These are phyloP conservation scores for Argyra leucocephala DNA, from an alignment of 2,888 invertebrate species.

Conservation along the genomic window DNA sequence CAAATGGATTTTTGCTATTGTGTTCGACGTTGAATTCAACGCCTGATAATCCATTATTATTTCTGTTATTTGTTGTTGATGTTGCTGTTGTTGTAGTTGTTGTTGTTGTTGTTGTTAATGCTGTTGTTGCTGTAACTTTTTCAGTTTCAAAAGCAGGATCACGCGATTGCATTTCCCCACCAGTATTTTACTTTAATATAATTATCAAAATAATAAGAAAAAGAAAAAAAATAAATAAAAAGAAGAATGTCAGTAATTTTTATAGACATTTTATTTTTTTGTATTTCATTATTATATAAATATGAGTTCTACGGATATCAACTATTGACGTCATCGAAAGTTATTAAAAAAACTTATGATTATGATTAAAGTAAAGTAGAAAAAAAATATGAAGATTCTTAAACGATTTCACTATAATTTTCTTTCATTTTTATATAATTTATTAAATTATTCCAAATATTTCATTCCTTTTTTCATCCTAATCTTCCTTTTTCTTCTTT, in stretches of 20 bases:
- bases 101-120: conserved; percentile 17
- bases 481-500: too few relatives aligned
- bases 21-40: conserved; percentile 31
- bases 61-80: conserved; percentile 22
- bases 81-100: conserved; percentile 20
- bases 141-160: conserved; percentile 40
- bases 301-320: neutral
- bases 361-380: neutral
- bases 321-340: neutral
- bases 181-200: conserved; percentile 34
- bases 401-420: neutral
- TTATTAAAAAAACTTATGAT: neutral
- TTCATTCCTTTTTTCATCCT: neutral
- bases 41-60: conserved; percentile 25
- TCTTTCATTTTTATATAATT: neutral
- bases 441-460: neutral
- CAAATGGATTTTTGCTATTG: conserved; percentile 19
- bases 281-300: neutral
- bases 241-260: too few relatives aligned
- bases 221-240: conserved; percentile 17
- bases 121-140: conserved; percentile 23
- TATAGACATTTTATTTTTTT: too few relatives aligned
- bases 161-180: conserved; percentile 44
- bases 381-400: neutral
- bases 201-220: conserved; percentile 17